Percentiles rank a stretch among this genome's conserved stretches.
These are phyloP conservation scores for Tenrec ecaudatus DNA, from an alignment of 2,113 vertebrate genomes.

Conservation along the genomic window DNA sequence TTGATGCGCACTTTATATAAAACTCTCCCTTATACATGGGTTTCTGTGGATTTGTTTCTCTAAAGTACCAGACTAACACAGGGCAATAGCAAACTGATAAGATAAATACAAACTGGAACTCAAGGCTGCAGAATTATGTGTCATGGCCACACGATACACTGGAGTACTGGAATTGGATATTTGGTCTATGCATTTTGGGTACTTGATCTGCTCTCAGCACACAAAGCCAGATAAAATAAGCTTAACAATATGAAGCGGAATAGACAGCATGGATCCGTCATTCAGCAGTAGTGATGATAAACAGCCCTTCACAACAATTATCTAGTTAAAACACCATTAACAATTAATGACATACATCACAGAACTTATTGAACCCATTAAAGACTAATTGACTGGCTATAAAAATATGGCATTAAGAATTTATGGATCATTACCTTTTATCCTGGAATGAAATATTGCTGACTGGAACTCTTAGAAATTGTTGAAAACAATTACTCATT, in stretches of 20 bases:
- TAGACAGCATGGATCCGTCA: slow-evolving; percentile 82
- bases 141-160: slow-evolving; percentile 55
- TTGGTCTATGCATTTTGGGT: slow-evolving; percentile 63
- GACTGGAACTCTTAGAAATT: slow-evolving; percentile 84
- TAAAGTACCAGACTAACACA: not conserved
- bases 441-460: slow-evolving; percentile 88
- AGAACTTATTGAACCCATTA: slow-evolving; percentile 90
- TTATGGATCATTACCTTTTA: slow-evolving; percentile 91
- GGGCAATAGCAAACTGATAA: not conserved
- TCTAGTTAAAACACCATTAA: slow-evolving; percentile 90
- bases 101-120: not conserved
- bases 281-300: slow-evolving; percentile 82
- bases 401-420: slow-evolving; percentile 92
- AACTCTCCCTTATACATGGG: too few relatives aligned
- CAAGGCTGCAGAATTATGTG: slow-evolving; percentile 52
- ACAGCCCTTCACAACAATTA: slow-evolving; percentile 87
- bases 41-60: too few relatives aligned
- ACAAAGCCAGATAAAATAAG: slow-evolving; percentile 71
- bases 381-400: slow-evolving; percentile 91
- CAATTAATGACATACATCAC: slow-evolving; percentile 90
- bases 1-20: too few relatives aligned
- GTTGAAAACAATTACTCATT: slow-evolving; percentile 84
- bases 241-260: slow-evolving; percentile 63
- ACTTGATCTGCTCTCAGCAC: slow-evolving; percentile 67
- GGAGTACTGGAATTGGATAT: slow-evolving; percentile 59